A percentile compares a stretch with the other conserved stretches of the same genome.
Evolutionary conservation across 2,888 invertebrate species (phyloP).

Genomic region (Melikaiella ostensackeni): DNA sequence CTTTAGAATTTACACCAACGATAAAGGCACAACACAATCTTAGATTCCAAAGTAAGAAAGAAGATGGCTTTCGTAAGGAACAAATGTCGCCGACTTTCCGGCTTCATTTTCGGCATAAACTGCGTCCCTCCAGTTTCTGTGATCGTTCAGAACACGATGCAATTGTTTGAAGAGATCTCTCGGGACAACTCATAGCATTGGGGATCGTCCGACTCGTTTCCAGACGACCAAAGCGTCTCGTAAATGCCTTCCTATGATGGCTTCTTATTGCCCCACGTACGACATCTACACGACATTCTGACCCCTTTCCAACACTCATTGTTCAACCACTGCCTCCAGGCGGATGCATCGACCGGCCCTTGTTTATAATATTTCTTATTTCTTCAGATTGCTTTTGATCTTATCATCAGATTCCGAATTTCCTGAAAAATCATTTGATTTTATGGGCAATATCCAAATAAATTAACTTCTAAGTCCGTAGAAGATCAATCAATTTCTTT

Average conservation of each 20-base stretch:
- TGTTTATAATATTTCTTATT: slow-evolving; percentile 21
- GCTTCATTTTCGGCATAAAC: slow-evolving; percentile 36
- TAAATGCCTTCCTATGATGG: slow-evolving; percentile 60
- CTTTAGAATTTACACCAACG: neutral
- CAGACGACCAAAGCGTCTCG: slow-evolving; percentile 51
- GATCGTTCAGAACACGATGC: slow-evolving; percentile 54
- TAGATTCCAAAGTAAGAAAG: neutral
- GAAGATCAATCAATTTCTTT: too few species aligned
- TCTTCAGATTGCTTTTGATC: slow-evolving; percentile 3
- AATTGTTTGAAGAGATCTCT: slow-evolving; percentile 58
- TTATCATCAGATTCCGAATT: neutral
- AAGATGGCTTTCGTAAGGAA: slow-evolving; percentile 33
- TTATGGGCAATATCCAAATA: too few species aligned
- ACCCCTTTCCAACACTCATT: slow-evolving; percentile 39
- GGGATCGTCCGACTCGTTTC: slow-evolving; percentile 41
- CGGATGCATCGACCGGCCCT: neutral
- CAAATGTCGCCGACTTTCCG: slow-evolving; percentile 36
- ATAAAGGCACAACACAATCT: neutral
- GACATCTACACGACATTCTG: slow-evolving; percentile 53
- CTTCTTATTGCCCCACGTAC: slow-evolving; percentile 59
- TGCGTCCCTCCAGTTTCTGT: slow-evolving; percentile 27
- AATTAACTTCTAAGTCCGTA: too few species aligned
- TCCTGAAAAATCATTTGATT: neutral
- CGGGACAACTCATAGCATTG: slow-evolving; percentile 46
- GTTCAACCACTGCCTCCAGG: slow-evolving; percentile 17